Percentiles rank a stretch among this genome's conserved stretches.
phyloP scores from a whole-genome alignment of 30 jellyfish, hydroid and myxozoan species.

The Aurelia coerulea region DNA sequence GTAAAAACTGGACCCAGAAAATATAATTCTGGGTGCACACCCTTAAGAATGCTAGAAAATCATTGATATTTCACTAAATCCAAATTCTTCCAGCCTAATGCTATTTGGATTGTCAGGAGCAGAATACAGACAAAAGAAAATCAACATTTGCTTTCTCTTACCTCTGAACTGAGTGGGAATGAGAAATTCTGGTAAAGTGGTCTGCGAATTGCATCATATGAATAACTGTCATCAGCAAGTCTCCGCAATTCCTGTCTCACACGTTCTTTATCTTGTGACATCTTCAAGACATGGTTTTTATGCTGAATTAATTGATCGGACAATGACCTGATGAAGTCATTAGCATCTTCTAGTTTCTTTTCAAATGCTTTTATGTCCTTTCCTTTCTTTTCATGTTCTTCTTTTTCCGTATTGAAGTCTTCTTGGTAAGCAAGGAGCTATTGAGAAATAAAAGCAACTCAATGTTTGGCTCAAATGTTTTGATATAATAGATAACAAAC shows the following conservation, averaged over 20 bases:
- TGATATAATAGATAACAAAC: too few species aligned
- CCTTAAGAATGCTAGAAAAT: too few species aligned
- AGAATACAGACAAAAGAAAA: too few species aligned
- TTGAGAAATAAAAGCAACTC: background rate
- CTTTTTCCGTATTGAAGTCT: constrained; percentile 49
- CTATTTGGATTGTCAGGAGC: too few species aligned
- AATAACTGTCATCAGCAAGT: constrained; percentile 8
- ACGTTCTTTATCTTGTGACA: constrained; percentile 14
- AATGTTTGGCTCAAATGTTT: background rate
- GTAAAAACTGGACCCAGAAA: too few species aligned
- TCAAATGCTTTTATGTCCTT: background rate
- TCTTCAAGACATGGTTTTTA: constrained; percentile 9
- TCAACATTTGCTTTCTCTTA: too few species aligned
- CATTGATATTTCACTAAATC: too few species aligned
- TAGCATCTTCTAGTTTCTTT: constrained; percentile 27
- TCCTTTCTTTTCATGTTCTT: constrained; percentile 18
- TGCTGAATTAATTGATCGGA: constrained; percentile 4
- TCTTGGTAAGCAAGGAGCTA: constrained; percentile 57
- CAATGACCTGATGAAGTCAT: constrained; percentile 4
- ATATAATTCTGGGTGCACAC: too few species aligned
- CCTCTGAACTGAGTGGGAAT: too few species aligned
- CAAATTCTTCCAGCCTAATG: too few species aligned
- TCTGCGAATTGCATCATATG: constrained; percentile 4
- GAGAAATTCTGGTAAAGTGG: too few species aligned
- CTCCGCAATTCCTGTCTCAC: background rate